Evolutionary conservation across 2,113 vertebrate species (phyloP).

Genomic region (Neodon shergylaensis): DNA sequence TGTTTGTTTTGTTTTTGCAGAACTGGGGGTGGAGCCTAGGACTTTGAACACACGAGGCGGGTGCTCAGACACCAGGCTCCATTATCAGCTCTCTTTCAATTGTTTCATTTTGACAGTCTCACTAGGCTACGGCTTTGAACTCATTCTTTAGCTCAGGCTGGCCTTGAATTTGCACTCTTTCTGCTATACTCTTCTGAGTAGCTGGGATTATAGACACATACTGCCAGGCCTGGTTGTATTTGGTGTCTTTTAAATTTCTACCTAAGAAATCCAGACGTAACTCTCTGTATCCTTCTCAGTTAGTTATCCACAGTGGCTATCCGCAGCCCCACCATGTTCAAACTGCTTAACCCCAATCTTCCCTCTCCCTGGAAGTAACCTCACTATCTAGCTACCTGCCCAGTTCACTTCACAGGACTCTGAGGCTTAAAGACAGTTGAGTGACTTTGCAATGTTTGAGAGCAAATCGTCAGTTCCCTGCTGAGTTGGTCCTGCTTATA

Average conservation of each 20-base stretch:
- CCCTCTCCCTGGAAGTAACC: not conserved
- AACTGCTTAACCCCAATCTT: not conserved
- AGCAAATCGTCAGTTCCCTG: not conserved
- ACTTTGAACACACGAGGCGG: not conserved
- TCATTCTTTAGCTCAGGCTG: not conserved
- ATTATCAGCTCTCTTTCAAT: not conserved
- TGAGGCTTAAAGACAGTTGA: not conserved
- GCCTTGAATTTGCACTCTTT: not conserved
- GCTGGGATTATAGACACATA: not conserved
- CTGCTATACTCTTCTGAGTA: not conserved
- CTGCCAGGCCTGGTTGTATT: not conserved
- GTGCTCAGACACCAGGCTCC: not conserved
- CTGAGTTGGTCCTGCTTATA: not conserved
- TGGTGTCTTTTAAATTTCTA: constrained; percentile 20
- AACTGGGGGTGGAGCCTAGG: not conserved
- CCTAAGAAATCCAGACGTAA: not conserved
- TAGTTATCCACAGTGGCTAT: not conserved
- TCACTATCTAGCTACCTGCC: not conserved
- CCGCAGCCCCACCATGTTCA: not conserved
- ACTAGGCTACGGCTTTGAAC: not conserved
- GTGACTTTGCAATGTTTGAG: not conserved
- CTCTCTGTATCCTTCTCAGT: not conserved
- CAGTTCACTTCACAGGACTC: not conserved
- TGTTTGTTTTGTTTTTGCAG: not conserved
- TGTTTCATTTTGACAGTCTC: not conserved